Evolutionary conservation across 2,888 invertebrate species (phyloP), one percentile per base, ranked within the genome.

Genomic region (Chymomyza procnemis): DNA sequence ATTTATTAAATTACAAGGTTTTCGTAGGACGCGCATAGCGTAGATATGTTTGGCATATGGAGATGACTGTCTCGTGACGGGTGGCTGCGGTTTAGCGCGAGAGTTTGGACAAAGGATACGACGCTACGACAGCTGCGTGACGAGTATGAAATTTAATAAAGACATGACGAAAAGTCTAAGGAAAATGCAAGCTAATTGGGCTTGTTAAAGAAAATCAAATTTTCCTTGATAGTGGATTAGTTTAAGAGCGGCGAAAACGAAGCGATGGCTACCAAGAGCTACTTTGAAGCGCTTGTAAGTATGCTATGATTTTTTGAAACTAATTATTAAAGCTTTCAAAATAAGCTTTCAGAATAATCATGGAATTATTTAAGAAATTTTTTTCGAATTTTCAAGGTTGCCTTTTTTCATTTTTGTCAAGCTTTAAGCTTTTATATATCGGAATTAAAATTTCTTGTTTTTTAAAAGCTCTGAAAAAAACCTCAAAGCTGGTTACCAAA

Each of bases 1-100:
- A 85, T 88, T 84, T 85, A 85, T 85, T 85, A 85, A 86, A 79
- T 85, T 79, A 84, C 74, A 65, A 61, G 54, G 34, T 41, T 41
- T 41, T 41, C 12, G 34, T 66, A 61, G 66, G 60, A 50, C 58
- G 63, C 71, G 73, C 70, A n/a, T n/a, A 68, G 61, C 34, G 16
- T 5, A 48, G 14, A 50, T n/a, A 41, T 41, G 34, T 41, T 41
- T 41, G 34, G 34, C 34, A 41, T 41, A 12, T 41, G 34, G 34
- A 41, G 9, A 41, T 9, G 34, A 12, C 1, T 41, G 34, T 12
- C 12, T 41, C 9, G 34, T 41, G 34, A 41, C 34, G 3, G 3
- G 34, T 41, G 9, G 34, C 34, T 41, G 34, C 12, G 34, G 34
- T 41, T 41, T 6, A 18, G 56, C 61, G 47, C 67, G 48, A 55